A percentile compares a stretch with the other conserved stretches of the same genome.
phyloP scores from a whole-genome alignment of 2,113 vertebrate species.

The Panthera tigris region DNA sequence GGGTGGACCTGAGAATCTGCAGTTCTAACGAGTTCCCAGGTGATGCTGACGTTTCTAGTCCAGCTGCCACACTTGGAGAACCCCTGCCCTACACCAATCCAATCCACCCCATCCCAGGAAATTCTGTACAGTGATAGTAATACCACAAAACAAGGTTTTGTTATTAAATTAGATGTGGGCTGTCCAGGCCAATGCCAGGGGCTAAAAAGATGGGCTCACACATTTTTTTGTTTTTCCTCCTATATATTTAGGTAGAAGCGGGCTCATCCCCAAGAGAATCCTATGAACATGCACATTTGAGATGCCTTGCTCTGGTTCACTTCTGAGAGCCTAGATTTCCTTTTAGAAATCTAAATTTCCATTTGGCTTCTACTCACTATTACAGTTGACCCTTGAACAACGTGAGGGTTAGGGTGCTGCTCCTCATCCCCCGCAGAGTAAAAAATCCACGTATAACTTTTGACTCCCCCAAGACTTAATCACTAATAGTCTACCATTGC shows the following conservation, averaged over 20 bases:
- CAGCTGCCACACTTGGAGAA: neutral
- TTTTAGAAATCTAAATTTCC: constrained; percentile 15
- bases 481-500: neutral
- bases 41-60: neutral
- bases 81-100: neutral
- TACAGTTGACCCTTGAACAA: neutral
- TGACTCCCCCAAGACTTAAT: neutral
- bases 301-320: neutral
- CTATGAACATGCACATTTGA: neutral
- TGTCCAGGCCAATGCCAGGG: neutral
- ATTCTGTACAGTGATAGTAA: neutral
- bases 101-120: neutral
- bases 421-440: no score
- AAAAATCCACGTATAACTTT: neutral
- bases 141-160: neutral
- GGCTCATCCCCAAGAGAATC: neutral
- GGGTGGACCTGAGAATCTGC: neutral
- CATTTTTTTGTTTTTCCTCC: neutral
- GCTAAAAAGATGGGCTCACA: neutral
- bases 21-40: neutral
- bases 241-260: neutral
- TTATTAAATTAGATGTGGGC: neutral
- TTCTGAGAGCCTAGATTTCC: neutral
- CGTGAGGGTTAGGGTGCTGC: no score
- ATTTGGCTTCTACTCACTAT: neutral